A percentile compares a stretch with the other conserved stretches of the same genome.
Conservation (phyloP, 2,113 vertebrate species). For the Ovis canadensis region DNA sequence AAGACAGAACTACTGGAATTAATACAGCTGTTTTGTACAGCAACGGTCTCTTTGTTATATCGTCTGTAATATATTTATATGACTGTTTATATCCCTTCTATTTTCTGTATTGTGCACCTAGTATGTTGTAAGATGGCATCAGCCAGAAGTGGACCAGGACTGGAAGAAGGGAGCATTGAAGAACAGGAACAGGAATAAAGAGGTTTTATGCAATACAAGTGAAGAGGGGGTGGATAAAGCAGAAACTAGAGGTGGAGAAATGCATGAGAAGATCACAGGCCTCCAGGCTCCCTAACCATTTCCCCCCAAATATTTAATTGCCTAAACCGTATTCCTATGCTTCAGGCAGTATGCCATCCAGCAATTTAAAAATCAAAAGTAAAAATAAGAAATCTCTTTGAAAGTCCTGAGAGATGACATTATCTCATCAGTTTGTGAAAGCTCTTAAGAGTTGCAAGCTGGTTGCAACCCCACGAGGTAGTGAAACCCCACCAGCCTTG, state of each 20-base stretch:
- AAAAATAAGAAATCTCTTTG: background rate
- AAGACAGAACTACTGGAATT: background rate
- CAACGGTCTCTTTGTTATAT: accelerated
- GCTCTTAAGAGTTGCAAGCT: accelerated
- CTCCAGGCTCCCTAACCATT: background rate
- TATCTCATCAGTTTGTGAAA: background rate
- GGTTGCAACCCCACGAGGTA: accelerated
- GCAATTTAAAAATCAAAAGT: background rate
- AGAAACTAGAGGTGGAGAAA: background rate
- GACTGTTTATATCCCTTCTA: accelerated
- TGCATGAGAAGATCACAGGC: background rate
- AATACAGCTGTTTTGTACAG: background rate
- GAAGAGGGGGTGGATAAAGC: background rate
- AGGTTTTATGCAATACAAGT: background rate
- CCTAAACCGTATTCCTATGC: background rate
- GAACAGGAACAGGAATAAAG: background rate
- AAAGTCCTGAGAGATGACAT: background rate
- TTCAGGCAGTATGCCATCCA: background rate
- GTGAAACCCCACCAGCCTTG: background rate
- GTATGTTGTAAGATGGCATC: background rate
- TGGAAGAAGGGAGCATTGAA: background rate
- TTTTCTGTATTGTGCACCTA: background rate
- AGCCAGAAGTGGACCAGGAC: background rate
- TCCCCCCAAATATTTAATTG: background rate
- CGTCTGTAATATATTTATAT: accelerated